Percentiles rank a stretch among this genome's conserved stretches.
These are phyloP conservation scores for Campoletis sonorensis DNA, from an alignment of 1,140 invertebrate species.

Conservation along the genomic window DNA sequence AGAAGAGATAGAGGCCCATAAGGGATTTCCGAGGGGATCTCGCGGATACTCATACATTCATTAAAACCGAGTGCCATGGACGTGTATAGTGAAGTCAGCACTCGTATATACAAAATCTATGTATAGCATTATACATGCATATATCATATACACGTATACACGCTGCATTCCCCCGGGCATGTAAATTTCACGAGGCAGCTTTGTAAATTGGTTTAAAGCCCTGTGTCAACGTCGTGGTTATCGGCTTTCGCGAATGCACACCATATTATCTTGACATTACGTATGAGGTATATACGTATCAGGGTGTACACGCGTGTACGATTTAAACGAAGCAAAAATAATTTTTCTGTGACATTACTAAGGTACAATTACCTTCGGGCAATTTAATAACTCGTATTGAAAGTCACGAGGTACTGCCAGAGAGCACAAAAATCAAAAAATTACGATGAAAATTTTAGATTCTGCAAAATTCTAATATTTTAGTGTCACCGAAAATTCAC, in stretches of 20 bases:
- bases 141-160: neutral
- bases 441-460: too few relatives aligned
- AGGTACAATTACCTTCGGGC: too few relatives aligned
- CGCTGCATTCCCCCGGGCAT: constrained; percentile 41
- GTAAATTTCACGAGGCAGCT: constrained; percentile 46
- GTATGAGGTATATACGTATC: neutral
- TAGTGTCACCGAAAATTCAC: too few relatives aligned
- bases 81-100: constrained; percentile 30
- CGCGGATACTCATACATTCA: constrained; percentile 45
- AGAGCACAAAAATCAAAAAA: too few relatives aligned
- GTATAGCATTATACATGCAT: constrained; percentile 10
- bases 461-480: too few relatives aligned
- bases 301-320: neutral
- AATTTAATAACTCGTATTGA: too few relatives aligned
- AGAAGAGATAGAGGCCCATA: constrained; percentile 32
- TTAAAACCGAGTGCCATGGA: constrained; percentile 40
- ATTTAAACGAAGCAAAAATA: too few relatives aligned
- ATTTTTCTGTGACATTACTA: too few relatives aligned
- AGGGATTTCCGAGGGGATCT: constrained; percentile 22
- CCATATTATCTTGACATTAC: constrained; percentile 14
- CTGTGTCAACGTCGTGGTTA: constrained; percentile 37
- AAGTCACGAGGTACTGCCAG: too few relatives aligned
- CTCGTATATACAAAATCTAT: constrained; percentile 10
- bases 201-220: constrained; percentile 48
- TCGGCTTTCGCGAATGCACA: constrained; percentile 26